These are phyloP conservation scores for Scolopax mira DNA, from an alignment of 2,113 vertebrate genomes.

Conservation along the genomic window DNA sequence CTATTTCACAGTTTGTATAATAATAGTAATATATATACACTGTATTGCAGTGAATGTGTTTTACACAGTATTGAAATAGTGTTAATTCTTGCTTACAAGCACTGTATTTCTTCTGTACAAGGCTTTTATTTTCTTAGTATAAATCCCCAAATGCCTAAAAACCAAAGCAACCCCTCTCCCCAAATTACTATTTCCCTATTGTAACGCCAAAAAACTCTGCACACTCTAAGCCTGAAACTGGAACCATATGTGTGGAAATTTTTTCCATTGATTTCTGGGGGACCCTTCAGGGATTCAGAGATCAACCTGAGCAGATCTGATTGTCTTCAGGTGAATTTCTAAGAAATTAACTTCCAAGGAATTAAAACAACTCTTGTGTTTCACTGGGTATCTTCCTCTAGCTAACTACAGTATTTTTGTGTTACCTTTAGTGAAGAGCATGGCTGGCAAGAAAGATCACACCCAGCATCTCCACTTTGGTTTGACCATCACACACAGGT, in stretches of 20 bases:
- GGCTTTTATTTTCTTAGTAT: not conserved
- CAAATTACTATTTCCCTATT: not conserved
- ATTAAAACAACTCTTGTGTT: not conserved
- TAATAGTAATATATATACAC: not conserved
- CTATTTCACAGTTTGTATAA: not conserved
- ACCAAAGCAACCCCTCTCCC: not conserved
- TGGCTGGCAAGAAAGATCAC: not conserved
- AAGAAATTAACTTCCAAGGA: not conserved
- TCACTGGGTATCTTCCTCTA: not conserved
- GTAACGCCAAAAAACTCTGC: not conserved
- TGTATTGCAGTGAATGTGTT: not conserved
- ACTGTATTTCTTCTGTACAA: not conserved
- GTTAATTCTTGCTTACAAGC: not conserved
- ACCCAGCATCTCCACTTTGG: not conserved
- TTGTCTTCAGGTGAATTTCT: not conserved
- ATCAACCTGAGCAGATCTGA: not conserved
- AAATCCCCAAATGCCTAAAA: not conserved
- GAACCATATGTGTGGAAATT: not conserved
- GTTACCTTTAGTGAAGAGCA: not conserved
- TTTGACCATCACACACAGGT: not conserved
- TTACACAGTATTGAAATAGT: not conserved
- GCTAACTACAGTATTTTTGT: not conserved
- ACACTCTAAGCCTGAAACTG: not conserved
- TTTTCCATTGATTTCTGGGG: not conserved
- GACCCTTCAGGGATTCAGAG: not conserved